Evolutionary conservation across 2,797 vertebrate species (phyloP), one percentile per base, ranked within the genome.

Genomic region (Emys orbicularis): DNA sequence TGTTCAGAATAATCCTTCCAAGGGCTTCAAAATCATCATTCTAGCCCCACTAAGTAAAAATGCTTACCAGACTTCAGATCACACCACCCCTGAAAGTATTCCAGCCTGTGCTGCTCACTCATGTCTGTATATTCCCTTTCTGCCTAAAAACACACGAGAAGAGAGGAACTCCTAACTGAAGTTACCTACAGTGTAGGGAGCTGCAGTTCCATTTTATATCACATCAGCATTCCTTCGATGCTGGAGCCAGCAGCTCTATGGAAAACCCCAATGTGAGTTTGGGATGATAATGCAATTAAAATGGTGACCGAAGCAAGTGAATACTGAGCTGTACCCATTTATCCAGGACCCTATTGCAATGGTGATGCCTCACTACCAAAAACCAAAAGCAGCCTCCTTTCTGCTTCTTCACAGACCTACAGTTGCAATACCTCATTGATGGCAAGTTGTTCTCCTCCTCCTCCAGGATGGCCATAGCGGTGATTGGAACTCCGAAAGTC

Each of bases 401-500:
- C 50, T 6, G 84, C 87, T 41, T 37, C 16, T 41, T 9, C 15
- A 2, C 49, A 54, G 12, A 4, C 1, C 18, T 12, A 13, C 2
- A 84, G 77, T 68, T 4, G 0, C 29, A 29, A 5, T 98, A 98
- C 98, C 98, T 99, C 98, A 4, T 98, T 99, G 97, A 98, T 98
- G 89, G 98, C 98, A 88, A 99, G 98, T 93, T 98, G 98, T 86
- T 99, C 98, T 8, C 97, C 98, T 0, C 98, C 99, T 81, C 99
- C 99, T 15, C 99, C 98, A 0, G 99, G 96, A 81, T 99, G 99
- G 57, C 99, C 99, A 2, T 99, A 99, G 79, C 98, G 98, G 96
- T 99, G 99, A 82, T 96, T 98, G 41, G 99, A 98, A 95, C 98
- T 96, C 49, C 98, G 98, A 92, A 99, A 98, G 4, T 99, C 99